Base-by-base conservation (phyloP, 1,140 invertebrate genomes). In the Zophobas atratus region DNA sequence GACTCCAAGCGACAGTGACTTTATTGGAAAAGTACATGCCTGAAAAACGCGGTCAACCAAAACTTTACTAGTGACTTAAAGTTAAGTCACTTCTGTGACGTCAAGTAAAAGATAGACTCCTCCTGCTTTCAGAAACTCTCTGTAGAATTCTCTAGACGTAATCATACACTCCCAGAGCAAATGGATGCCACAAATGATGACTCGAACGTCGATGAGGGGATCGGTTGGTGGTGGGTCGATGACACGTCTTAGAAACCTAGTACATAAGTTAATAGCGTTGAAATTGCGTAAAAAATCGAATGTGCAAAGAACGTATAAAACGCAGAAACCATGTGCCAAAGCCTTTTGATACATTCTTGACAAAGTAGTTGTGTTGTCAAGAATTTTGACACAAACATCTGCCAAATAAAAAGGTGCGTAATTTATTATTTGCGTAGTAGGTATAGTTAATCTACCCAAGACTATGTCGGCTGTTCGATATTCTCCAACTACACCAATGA, bases 191-290 rank as follows among this genome's bases (percentile, higher is more conserved):
- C 60, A 67, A 1, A 43, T 8, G n/a, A 39, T 67, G 2, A 32
- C 39, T 67, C 39, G 41, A 1, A 67, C 60, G 20, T 67, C 60
- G 3, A 67, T n/a, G n/a, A 67, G 3, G 20, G 60, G 60, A 46
- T 67, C 60, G 43, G 20, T 67, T 46, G 41, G 38, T 6, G 41
- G 41, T 20, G 60, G 60, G 20, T 43, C 38, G 43, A 67, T 43
- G n/a, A 67, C 39, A 8, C 60, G 60, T 43, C 20, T 43, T 5
- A 67, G 20, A 6, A 20, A 67, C 3, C 39, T n/a, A n/a, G 43
- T 3, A 43, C 60, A 67, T 4, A 67, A 43, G 2, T 41, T 43
- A n/a, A 67, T 43, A 1, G 35, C 2, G 3, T 43, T 2, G 6
- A n/a, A 1, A 6, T 67, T 5, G n/a, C 6, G 1, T 35, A 33